These are phyloP conservation scores for Hypanus sabinus DNA, from an alignment of 2,113 vertebrate species.

Conservation along the genomic window DNA sequence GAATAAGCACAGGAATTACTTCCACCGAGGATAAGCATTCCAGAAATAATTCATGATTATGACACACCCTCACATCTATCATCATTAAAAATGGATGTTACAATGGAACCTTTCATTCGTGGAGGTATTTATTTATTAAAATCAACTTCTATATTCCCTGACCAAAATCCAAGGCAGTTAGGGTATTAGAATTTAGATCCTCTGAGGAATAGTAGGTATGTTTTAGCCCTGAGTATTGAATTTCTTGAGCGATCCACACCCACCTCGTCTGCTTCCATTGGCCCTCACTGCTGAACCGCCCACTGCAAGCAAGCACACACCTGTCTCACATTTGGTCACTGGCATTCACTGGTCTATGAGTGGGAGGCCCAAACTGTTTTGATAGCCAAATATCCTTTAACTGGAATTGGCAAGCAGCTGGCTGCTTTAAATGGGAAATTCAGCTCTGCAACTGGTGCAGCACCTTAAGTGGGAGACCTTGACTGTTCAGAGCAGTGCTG, in stretches of 20 bases:
- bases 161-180: background rate
- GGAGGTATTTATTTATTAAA: background rate
- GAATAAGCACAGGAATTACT: no score
- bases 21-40: background rate
- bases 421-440: background rate
- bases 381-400: background rate
- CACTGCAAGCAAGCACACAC: background rate
- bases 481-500: background rate
- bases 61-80: background rate
- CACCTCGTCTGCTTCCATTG: background rate
- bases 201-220: background rate
- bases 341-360: background rate
- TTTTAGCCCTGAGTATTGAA: constrained; percentile 6
- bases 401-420: background rate
- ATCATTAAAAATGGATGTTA: background rate
- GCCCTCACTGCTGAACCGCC: no score
- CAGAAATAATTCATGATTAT: background rate
- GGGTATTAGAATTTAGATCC: background rate
- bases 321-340: background rate
- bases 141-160: background rate
- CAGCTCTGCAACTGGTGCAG: background rate
- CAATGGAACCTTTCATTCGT: background rate
- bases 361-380: background rate
- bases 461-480: background rate
- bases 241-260: background rate